phyloP scores from a whole-genome alignment of 2,797 vertebrate genomes.

The Squalus acanthias region DNA sequence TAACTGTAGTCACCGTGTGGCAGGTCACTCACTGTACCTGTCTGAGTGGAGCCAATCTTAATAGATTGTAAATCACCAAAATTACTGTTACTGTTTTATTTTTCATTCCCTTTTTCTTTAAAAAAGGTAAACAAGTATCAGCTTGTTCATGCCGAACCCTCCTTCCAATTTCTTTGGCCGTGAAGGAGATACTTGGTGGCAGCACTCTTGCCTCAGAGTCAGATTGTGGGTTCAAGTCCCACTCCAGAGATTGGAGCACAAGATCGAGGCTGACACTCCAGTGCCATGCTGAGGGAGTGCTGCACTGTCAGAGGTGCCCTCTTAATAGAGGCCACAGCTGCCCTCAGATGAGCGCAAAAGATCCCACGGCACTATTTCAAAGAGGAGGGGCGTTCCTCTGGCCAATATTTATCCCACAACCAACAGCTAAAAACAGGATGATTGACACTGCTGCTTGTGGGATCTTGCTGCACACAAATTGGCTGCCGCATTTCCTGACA shows the following conservation, averaged over 20 bases:
- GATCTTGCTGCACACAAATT: neutral
- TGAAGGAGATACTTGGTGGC: no score
- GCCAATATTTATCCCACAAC: neutral
- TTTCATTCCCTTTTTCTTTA: no score
- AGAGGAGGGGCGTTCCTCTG: neutral
- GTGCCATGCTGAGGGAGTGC: no score
- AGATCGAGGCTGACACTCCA: no score
- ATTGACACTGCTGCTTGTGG: no score
- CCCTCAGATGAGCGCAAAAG: no score
- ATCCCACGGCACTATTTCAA: no score
- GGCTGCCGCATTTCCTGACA: neutral
- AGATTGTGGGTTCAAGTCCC: neutral
- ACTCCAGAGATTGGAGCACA: no score
- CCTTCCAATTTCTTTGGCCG: no score
- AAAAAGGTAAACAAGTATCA: neutral
- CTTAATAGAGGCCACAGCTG: no score
- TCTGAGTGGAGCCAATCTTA: neutral
- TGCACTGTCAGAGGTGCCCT: neutral
- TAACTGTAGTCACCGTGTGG: neutral
- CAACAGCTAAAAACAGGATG: no score
- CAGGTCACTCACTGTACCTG: neutral
- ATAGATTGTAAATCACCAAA: conserved; percentile 16
- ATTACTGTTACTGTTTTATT: neutral
- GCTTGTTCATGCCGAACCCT: no score
- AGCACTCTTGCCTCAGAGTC: neutral